Conservation (phyloP, 2,888 invertebrate species). For the Eristalis tenax region DNA sequence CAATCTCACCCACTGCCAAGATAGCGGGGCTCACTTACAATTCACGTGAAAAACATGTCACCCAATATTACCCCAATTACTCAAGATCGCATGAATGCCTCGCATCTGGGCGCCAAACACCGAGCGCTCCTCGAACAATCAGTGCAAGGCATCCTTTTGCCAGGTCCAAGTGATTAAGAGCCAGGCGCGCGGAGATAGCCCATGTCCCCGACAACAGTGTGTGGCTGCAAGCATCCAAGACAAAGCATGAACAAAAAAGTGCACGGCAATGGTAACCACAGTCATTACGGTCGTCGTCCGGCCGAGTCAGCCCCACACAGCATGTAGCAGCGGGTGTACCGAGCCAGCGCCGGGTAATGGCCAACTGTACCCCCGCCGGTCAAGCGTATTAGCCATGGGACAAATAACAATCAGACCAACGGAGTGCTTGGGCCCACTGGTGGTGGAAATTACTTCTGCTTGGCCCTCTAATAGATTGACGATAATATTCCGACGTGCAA, state of each 20-base stretch:
- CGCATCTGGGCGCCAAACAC: constrained; percentile 22
- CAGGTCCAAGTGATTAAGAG: constrained; percentile 54
- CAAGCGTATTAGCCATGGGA: constrained; percentile 68
- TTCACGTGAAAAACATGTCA: constrained; percentile 56
- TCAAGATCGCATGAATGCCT: constrained; percentile 49
- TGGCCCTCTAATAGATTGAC: constrained; percentile 63
- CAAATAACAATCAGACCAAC: constrained; percentile 69
- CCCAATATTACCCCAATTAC: constrained; percentile 60
- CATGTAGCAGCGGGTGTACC: constrained; percentile 19
- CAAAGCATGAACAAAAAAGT: neutral
- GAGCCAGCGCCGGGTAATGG: constrained; percentile 7
- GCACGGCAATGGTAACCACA: constrained; percentile 11
- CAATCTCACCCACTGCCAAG: constrained; percentile 6
- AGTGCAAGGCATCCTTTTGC: constrained; percentile 33
- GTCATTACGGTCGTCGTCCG: constrained; percentile 32
- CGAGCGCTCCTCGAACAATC: constrained; percentile 39
- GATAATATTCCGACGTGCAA: constrained; percentile 47
- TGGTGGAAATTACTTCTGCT: constrained; percentile 54
- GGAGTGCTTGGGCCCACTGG: constrained; percentile 10
- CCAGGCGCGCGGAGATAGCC: constrained; percentile 24
- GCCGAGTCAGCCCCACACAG: constrained; percentile 10
- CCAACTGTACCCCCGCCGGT: constrained; percentile 56
- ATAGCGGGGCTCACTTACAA: neutral
- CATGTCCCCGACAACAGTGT: constrained; percentile 29
- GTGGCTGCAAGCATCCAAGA: constrained; percentile 25